phyloP scores from a whole-genome alignment of 2,113 vertebrate species.

The Antigone vipio region DNA sequence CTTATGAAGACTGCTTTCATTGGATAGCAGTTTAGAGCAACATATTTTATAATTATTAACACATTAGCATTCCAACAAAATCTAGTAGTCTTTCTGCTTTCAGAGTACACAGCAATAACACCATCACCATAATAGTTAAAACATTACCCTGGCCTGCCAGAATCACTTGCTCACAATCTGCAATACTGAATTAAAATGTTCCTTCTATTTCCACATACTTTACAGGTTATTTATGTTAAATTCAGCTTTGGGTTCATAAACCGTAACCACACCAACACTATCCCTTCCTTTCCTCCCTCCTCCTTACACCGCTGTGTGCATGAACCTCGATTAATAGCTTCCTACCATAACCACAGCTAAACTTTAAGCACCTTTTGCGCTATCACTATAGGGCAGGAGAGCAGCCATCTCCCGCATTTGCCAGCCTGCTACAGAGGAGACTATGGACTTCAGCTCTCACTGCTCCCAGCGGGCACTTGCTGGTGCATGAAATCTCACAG shows the following conservation, averaged over 20 bases:
- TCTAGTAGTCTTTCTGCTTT: not conserved
- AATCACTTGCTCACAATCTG: not conserved
- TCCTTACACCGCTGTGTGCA: not conserved
- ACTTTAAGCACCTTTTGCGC: not conserved
- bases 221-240: not conserved
- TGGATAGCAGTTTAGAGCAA: not conserved
- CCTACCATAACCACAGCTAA: not conserved
- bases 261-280: not conserved
- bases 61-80: not conserved
- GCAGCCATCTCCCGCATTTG: not conserved
- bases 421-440: not conserved
- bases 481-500: not conserved
- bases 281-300: not conserved
- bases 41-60: not conserved
- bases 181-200: not conserved
- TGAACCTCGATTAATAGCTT: not conserved
- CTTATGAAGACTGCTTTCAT: not conserved
- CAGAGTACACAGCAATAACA: not conserved
- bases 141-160: not conserved
- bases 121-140: not conserved
- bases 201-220: not conserved
- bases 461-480: not conserved
- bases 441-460: rapidly evolving
- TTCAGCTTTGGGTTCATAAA: not conserved
- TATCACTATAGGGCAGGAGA: not conserved